These are phyloP conservation scores for Drosophila subquinaria DNA, from an alignment of 2,888 invertebrate species.

Conservation along the genomic window DNA sequence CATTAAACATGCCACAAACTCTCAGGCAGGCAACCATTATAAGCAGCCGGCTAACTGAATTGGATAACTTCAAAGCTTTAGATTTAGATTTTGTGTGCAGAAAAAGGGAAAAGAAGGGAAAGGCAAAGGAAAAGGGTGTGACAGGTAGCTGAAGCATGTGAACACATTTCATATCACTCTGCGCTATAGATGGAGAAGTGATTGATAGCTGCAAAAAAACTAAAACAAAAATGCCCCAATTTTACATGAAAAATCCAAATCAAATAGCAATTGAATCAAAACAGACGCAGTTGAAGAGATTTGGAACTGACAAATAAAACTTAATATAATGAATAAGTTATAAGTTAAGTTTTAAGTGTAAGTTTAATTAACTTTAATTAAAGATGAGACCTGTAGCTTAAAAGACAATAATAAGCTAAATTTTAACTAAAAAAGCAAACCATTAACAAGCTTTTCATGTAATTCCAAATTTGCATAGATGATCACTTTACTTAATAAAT, in stretches of 20 bases:
- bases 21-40: constrained; percentile 40
- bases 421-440: too few species aligned
- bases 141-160: background rate
- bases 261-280: background rate
- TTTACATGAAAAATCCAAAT: background rate
- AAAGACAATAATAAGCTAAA: too few species aligned
- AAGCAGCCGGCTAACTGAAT: constrained; percentile 39
- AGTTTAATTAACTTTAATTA: too few species aligned
- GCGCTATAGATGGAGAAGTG: background rate
- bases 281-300: background rate
- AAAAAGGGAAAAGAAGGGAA: background rate
- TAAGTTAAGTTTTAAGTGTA: too few species aligned
- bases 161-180: background rate
- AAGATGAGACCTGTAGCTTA: too few species aligned
- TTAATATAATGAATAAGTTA: too few species aligned
- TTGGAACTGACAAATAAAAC: background rate
- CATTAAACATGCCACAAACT: constrained; percentile 70
- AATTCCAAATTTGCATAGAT: too few species aligned
- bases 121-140: background rate
- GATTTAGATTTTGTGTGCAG: constrained; percentile 17
- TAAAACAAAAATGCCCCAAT: background rate
- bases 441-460: too few species aligned
- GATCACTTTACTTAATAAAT: too few species aligned
- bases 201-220: background rate
- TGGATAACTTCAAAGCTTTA: background rate